A percentile compares a stretch with the other conserved stretches of the same genome.
These are phyloP conservation scores for Chionoecetes opilio DNA, from an alignment of 1,140 invertebrate species.

Conservation along the genomic window DNA sequence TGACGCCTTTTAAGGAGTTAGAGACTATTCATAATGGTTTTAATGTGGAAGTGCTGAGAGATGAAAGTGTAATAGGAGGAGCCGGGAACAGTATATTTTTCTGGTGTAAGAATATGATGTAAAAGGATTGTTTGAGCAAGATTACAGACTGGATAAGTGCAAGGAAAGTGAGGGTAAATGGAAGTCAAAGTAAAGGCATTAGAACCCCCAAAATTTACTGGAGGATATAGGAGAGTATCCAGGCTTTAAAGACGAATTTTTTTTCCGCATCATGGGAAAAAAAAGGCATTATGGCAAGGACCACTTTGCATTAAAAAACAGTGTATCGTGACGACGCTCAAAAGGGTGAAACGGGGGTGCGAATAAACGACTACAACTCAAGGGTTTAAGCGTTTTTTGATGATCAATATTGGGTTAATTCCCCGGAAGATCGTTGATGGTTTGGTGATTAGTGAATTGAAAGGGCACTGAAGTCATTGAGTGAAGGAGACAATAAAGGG, in stretches of 20 bases:
- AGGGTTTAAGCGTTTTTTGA: neutral
- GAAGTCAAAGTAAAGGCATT: neutral
- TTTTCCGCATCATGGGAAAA: neutral
- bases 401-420: neutral
- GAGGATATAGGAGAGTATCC: constrained; percentile 17
- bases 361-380: constrained; percentile 5
- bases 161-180: neutral
- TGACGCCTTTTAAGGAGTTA: too few relatives aligned
- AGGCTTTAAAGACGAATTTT: neutral
- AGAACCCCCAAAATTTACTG: neutral
- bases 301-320: constrained; percentile 13
- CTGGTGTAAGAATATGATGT: too few relatives aligned
- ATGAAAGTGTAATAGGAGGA: too few relatives aligned
- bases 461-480: neutral
- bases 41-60: too few relatives aligned
- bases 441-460: constrained; percentile 15
- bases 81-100: too few relatives aligned
- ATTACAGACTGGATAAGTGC: neutral
- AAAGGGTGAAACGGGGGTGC: neutral
- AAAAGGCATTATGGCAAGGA: too few relatives aligned
- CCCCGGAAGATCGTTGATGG: neutral
- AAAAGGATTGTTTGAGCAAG: neutral
- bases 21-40: too few relatives aligned
- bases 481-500: neutral
- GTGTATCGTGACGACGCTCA: neutral